Conservation (phyloP, 2,113 vertebrate genomes). For the Coptodon rendalli region DNA sequence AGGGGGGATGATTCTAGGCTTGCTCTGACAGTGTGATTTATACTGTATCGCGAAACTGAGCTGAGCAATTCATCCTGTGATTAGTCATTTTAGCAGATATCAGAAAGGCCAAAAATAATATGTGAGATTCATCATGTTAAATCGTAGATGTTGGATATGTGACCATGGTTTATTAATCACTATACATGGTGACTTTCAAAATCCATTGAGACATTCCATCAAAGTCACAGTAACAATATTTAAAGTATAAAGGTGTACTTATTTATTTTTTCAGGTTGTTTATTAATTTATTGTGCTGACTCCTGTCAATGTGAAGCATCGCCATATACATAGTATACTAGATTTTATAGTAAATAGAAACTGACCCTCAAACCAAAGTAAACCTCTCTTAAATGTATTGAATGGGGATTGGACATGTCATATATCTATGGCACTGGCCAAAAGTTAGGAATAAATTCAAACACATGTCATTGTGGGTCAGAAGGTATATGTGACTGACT, state of each 20-base stretch:
- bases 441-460: not conserved
- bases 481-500: not conserved
- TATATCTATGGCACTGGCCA: not conserved
- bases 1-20: conserved; percentile 10
- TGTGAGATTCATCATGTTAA: not conserved
- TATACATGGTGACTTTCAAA: not conserved
- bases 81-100: conserved; percentile 13
- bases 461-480: not conserved
- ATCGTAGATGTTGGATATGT: not conserved
- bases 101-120: not conserved
- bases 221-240: not conserved
- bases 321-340: not conserved
- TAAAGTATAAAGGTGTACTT: not conserved
- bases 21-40: conserved; percentile 30
- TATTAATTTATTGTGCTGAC: not conserved
- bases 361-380: not conserved
- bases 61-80: not conserved
- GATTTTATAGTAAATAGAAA: not conserved
- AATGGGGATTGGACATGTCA: not conserved
- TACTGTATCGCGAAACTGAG: not conserved
- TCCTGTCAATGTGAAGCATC: not conserved
- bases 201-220: not conserved
- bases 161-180: not conserved
- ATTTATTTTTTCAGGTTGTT: not conserved
- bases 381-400: not conserved